phyloP scores from a whole-genome alignment of 1,140 invertebrate species.

The Lysiphlebus fabarum region DNA sequence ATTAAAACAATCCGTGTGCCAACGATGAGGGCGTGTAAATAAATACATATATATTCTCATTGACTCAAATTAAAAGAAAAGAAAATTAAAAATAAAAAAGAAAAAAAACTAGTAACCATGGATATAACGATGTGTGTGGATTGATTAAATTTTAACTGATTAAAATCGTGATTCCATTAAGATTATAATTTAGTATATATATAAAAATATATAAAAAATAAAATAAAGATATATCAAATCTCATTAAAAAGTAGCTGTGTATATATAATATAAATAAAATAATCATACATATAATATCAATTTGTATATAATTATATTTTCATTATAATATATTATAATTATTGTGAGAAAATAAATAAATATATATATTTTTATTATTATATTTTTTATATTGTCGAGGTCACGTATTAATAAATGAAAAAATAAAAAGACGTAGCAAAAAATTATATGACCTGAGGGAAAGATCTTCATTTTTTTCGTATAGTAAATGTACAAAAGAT shows the following conservation, averaged over 20 bases:
- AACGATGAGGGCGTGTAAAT: constrained; percentile 14
- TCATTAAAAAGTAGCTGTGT: too few relatives aligned
- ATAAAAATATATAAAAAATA: too few relatives aligned
- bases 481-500: too few relatives aligned
- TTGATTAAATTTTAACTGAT: constrained; percentile 24
- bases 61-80: constrained; percentile 21
- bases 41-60: constrained; percentile 3
- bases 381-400: background rate
- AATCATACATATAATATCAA: background rate
- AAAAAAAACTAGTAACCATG: constrained; percentile 12
- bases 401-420: background rate
- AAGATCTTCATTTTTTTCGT: background rate
- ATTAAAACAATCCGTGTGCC: constrained; percentile 17
- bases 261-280: background rate
- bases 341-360: constrained; percentile 1
- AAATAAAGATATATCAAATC: too few relatives aligned
- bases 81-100: constrained; percentile 1
- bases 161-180: constrained; percentile 20
- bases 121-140: constrained; percentile 25
- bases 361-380: background rate
- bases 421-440: constrained; percentile 6
- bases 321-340: constrained; percentile 4
- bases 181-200: background rate
- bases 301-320: background rate
- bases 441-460: constrained; percentile 9